Evolutionary conservation across 2,113 vertebrate species (phyloP).

Genomic region (Chloebia gouldiae): DNA sequence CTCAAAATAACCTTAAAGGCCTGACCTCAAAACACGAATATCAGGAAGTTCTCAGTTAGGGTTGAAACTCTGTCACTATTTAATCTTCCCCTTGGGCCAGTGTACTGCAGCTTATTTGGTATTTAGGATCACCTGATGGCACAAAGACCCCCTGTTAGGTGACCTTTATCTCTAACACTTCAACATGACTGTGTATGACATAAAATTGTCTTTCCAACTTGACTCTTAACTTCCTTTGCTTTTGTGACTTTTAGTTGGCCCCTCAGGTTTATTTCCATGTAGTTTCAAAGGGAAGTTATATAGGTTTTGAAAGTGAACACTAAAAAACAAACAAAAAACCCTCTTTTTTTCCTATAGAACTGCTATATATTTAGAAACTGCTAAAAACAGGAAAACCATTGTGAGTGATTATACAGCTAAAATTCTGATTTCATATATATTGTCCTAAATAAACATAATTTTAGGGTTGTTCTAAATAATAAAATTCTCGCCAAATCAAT

Average conservation of each 20-base stretch:
- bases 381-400: constrained; percentile 17
- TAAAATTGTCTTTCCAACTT: not conserved
- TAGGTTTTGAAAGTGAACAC: not conserved
- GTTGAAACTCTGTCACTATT: not conserved
- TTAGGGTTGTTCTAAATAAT: not conserved
- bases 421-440: not conserved
- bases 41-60: not conserved
- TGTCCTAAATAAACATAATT: not conserved
- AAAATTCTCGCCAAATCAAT: not conserved
- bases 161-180: constrained; percentile 8
- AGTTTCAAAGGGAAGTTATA: not conserved
- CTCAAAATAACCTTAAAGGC: constrained; percentile 19
- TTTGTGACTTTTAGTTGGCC: constrained; percentile 25
- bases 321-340: not conserved
- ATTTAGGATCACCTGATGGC: not conserved
- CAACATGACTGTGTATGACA: not conserved
- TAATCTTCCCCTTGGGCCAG: not conserved
- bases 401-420: not conserved
- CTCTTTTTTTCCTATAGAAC: not conserved
- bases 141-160: not conserved
- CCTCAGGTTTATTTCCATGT: not conserved
- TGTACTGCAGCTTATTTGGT: not conserved
- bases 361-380: not conserved
- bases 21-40: not conserved
- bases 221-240: constrained; percentile 18